phyloP scores from a whole-genome alignment of 2,797 vertebrate species.

The Atherinosoma microstoma region DNA sequence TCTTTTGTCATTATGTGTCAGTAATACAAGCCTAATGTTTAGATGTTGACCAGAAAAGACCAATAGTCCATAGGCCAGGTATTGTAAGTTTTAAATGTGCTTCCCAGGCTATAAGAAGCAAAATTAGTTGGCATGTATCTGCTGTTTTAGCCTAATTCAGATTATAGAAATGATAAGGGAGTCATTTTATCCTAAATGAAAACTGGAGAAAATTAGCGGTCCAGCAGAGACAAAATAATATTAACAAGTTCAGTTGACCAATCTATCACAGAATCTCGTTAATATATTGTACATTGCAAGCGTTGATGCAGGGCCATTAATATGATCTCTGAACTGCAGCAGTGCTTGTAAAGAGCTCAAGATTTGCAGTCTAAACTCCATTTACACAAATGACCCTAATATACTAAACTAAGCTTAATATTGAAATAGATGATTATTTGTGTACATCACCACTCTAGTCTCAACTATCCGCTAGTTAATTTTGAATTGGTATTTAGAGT shows the following conservation, averaged over 20 bases:
- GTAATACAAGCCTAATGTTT: not conserved
- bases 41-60: slow-evolving; percentile 27
- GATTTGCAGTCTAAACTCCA: slow-evolving; percentile 32
- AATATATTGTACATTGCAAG: slow-evolving; percentile 28
- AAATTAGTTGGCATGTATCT: slow-evolving; percentile 20
- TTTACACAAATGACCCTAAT: slow-evolving; percentile 29
- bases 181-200: slow-evolving; percentile 24
- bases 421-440: slow-evolving; percentile 17
- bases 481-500: slow-evolving; percentile 34
- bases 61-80: slow-evolving; percentile 16
- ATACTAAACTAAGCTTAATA: slow-evolving; percentile 6
- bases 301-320: slow-evolving; percentile 41
- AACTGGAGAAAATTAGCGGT: slow-evolving; percentile 23
- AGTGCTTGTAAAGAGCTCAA: slow-evolving; percentile 32
- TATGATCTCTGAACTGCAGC: slow-evolving; percentile 35
- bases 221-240: slow-evolving; percentile 31
- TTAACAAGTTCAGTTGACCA: slow-evolving; percentile 27
- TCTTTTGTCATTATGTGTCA: slow-evolving; percentile 1
- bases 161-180: slow-evolving; percentile 35
- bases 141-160: slow-evolving; percentile 11
- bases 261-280: slow-evolving; percentile 23
- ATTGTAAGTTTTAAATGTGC: slow-evolving; percentile 13
- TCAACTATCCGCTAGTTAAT: slow-evolving; percentile 42
- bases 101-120: slow-evolving; percentile 8
- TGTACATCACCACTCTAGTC: slow-evolving; percentile 12